These are phyloP conservation scores for Penaeus vannamei DNA, from an alignment of 1,140 invertebrate genomes.

Conservation along the genomic window DNA sequence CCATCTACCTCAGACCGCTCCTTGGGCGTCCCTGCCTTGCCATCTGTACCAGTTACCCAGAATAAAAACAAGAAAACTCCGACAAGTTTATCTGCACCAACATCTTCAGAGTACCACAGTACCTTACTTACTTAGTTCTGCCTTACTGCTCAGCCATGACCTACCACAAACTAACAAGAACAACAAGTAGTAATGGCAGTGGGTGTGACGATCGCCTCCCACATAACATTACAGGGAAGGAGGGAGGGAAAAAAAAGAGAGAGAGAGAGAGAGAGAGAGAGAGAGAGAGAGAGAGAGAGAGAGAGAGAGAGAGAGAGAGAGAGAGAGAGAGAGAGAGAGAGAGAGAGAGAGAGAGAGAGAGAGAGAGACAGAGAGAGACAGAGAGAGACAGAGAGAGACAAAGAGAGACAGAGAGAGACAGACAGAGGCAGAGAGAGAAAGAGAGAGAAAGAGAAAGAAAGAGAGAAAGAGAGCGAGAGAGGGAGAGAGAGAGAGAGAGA, in stretches of 20 bases:
- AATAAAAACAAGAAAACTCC: too few relatives aligned
- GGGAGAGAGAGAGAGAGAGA: too few relatives aligned
- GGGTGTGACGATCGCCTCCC: neutral
- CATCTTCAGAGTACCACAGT: too few relatives aligned
- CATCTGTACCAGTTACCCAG: too few relatives aligned
- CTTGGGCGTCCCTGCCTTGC: too few relatives aligned
- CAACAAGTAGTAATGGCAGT: neutral
- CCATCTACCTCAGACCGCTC: too few relatives aligned
- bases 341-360: too few relatives aligned
- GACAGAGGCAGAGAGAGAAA: neutral
- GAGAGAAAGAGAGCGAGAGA: too few relatives aligned
- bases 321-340: neutral
- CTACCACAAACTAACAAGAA: neutral
- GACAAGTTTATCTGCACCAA: too few relatives aligned
- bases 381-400: neutral
- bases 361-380: neutral
- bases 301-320: neutral
- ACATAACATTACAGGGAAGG: neutral
- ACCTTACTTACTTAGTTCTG: too few relatives aligned
- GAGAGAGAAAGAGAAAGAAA: neutral
- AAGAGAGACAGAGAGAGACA: neutral
- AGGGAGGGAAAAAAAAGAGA: neutral
- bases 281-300: neutral
- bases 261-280: constrained; percentile 8
- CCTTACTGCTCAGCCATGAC: too few relatives aligned